A percentile compares a stretch with the other conserved stretches of the same genome.
These are phyloP conservation scores for Serranochromis macrocephalus DNA, from an alignment of 2,113 vertebrate species.

Conservation along the genomic window DNA sequence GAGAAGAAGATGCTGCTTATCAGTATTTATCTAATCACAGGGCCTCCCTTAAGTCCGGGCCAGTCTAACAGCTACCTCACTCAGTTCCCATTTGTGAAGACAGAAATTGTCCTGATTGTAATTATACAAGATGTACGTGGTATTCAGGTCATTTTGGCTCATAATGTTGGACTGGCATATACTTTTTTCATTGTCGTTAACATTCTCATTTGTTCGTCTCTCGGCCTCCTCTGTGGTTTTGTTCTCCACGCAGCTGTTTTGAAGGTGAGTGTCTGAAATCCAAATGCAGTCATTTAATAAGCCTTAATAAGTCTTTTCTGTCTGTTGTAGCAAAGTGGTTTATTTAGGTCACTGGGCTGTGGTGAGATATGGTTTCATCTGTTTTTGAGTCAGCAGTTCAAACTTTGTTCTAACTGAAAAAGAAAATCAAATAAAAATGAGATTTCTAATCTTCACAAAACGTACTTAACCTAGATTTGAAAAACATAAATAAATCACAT, in stretches of 20 bases:
- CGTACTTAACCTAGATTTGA: background rate
- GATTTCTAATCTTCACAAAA: slow-evolving; percentile 2
- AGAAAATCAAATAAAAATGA: background rate
- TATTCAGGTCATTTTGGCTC: background rate
- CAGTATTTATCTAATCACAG: slow-evolving; percentile 57
- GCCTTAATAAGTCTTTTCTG: background rate
- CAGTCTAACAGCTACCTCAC: background rate
- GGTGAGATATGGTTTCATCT: slow-evolving; percentile 39
- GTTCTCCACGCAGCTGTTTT: slow-evolving; percentile 54
- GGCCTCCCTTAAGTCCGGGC: slow-evolving; percentile 32
- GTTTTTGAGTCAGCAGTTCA: background rate
- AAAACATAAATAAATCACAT: slow-evolving; percentile 14
- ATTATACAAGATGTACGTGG: slow-evolving; percentile 5
- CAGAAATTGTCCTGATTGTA: background rate
- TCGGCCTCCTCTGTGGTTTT: background rate
- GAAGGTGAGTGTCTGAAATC: slow-evolving; percentile 65
- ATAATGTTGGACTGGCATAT: background rate
- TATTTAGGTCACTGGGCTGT: background rate
- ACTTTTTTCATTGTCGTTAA: background rate
- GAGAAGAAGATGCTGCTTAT: slow-evolving; percentile 46
- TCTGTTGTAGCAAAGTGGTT: background rate
- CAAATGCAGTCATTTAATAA: background rate
- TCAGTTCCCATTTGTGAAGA: background rate
- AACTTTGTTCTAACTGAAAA: slow-evolving; percentile 2
- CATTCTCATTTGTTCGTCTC: slow-evolving; percentile 36